Conservation (phyloP, 2,888 invertebrate species). For the Uloborus plumipes region DNA sequence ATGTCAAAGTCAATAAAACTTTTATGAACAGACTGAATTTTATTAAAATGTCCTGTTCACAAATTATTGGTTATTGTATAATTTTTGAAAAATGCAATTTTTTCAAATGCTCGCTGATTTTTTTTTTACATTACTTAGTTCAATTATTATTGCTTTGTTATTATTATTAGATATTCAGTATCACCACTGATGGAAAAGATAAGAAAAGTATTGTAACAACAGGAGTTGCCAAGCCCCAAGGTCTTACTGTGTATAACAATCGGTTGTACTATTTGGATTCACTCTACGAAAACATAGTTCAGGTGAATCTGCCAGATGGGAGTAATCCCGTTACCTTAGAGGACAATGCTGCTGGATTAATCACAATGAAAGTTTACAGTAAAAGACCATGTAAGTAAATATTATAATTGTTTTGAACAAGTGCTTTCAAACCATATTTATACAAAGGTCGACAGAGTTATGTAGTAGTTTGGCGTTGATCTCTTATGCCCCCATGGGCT, state of each 20-base stretch:
- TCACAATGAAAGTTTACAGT: slow-evolving; percentile 88
- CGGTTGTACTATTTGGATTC: slow-evolving; percentile 90
- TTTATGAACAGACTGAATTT: background rate
- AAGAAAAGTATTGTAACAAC: slow-evolving; percentile 78
- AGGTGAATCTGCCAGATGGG: slow-evolving; percentile 85
- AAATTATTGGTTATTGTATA: slow-evolving; percentile 12
- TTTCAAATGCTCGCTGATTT: background rate
- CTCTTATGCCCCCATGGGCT: too few relatives aligned
- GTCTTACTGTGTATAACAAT: slow-evolving; percentile 85
- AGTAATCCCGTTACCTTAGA: slow-evolving; percentile 89
- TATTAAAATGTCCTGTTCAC: slow-evolving; percentile 38
- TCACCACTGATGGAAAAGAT: slow-evolving; percentile 77
- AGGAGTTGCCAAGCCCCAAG: slow-evolving; percentile 84
- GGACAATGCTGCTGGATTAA: slow-evolving; percentile 78
- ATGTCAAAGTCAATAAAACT: too few relatives aligned
- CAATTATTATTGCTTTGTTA: slow-evolving; percentile 12
- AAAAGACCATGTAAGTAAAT: slow-evolving; percentile 78
- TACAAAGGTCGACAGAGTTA: too few relatives aligned
- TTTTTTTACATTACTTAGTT: background rate
- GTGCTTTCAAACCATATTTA: background rate
- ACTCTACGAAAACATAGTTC: slow-evolving; percentile 87
- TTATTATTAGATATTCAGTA: slow-evolving; percentile 46
- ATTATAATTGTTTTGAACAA: too few relatives aligned
- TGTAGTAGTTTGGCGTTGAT: too few relatives aligned
- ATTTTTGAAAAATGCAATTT: background rate